Base-by-base conservation (phyloP, 2,888 invertebrate genomes). In the Elegia similella region DNA sequence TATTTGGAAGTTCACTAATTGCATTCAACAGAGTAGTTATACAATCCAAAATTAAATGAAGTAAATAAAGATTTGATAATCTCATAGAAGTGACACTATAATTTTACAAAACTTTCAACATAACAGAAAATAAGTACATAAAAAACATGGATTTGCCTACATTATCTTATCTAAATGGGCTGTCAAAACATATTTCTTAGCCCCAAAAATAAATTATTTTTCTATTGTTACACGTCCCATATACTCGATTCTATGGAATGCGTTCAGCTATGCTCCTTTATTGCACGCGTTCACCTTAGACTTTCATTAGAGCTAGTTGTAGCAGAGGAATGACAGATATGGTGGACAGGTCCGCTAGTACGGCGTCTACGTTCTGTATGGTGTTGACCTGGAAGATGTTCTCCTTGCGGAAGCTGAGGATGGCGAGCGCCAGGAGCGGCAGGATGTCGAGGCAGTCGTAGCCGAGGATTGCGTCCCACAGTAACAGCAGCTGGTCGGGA, bases 401-500 rank as follows among this genome's bases (percentile, higher is more conserved):
- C 70, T 97, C 96, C 76, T 96, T 96, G 30, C 98, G 93, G 75
- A 97, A 97, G 75, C 96, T 95, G 29, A 98, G 86, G 69, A 98
- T 96, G 13, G 96, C 94, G 42, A 96, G 94, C 0, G 98, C 96
- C 57, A 98, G 92, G n/a, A 97, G 84, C 0, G 98, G 94, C 56
- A 99, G 92, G 42, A 98, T 95, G 84, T 98, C 98, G 59, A 98
- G 84, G 7, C 98, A 97, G 82, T 98, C 98, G 80, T 97, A 98
- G 3, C 98, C 98, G 10, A 99, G 92, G 61, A 94, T 92, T 69
- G 98, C 92, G 83, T 99, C 99, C 99, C 99, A 99, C 12, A 99
- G 91, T 44, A 96, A 94, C 2, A 99, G 89, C 0, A 99, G 93
- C 82, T 99, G 98, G 74, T 98, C 98, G 0, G 98, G 98, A 0